Evolutionary conservation across 2,797 vertebrate species (phyloP).

Genomic region (Aselliscus stoliczkanus): DNA sequence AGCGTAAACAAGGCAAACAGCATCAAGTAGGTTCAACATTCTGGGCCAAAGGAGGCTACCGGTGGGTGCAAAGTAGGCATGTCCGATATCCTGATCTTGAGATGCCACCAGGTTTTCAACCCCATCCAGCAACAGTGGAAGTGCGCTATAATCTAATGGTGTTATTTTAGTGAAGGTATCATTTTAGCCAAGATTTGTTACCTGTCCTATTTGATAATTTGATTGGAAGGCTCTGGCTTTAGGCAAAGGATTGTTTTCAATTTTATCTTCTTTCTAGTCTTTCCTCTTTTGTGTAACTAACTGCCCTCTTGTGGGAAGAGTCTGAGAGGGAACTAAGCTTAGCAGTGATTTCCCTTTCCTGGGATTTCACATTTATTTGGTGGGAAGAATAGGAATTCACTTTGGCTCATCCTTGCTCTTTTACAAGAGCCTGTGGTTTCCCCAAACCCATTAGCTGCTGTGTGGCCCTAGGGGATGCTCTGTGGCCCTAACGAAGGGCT

Average conservation of each 20-base stretch:
- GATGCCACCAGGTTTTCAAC: neutral
- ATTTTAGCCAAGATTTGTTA: neutral
- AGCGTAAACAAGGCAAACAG: neutral
- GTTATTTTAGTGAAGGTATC: neutral
- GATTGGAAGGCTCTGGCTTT: neutral
- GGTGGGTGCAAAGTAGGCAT: neutral
- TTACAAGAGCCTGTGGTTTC: neutral
- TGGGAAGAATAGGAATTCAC: neutral
- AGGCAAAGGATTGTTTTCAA: neutral
- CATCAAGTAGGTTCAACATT: neutral
- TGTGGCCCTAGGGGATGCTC: neutral
- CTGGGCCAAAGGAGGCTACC: neutral
- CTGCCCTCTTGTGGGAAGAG: neutral
- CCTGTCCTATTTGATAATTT: neutral
- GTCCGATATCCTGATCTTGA: neutral
- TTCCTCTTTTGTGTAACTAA: neutral
- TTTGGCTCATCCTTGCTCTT: neutral
- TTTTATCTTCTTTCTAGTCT: neutral
- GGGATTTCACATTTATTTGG: neutral
- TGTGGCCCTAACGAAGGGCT: neutral
- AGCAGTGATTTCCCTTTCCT: neutral
- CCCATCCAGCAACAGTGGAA: neutral
- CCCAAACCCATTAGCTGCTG: neutral
- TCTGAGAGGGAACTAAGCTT: neutral
- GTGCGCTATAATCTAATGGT: too few relatives aligned